Evolutionary conservation across 2,113 vertebrate genomes (phyloP).

Genomic region (Campylomormyrus numenius): DNA sequence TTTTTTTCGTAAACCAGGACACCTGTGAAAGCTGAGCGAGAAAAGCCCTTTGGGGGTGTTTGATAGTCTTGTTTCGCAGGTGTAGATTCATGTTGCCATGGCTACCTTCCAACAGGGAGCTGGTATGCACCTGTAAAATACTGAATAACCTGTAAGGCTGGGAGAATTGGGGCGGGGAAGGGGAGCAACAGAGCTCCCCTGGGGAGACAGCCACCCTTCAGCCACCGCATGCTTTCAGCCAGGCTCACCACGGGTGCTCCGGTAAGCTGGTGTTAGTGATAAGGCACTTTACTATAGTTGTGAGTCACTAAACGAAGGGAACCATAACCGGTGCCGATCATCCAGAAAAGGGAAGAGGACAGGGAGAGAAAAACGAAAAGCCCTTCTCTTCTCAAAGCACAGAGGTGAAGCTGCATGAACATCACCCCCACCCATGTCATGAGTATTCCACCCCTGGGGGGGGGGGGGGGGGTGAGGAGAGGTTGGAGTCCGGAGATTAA

Average conservation of each 20-base stretch:
- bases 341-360: not conserved
- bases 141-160: not conserved
- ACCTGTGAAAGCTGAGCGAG: not conserved
- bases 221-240: not conserved
- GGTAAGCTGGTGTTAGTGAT: not conserved
- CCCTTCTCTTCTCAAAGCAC: not conserved
- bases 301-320: not conserved
- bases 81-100: not conserved
- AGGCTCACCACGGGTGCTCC: not conserved
- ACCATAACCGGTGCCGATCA: not conserved
- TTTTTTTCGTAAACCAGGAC: not conserved
- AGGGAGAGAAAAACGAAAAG: not conserved
- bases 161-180: not conserved
- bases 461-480: not conserved
- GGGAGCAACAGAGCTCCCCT: not conserved
- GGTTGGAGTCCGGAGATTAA: not conserved
- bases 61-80: not conserved
- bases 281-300: slow-evolving; percentile 20
- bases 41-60: not conserved
- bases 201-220: not conserved
- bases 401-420: not conserved
- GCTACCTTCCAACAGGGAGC: not conserved
- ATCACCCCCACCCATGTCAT: not conserved
- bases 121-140: not conserved
- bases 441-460: not conserved